Conservation (phyloP, 2,113 vertebrate genomes). For the Petaurus breviceps region DNA sequence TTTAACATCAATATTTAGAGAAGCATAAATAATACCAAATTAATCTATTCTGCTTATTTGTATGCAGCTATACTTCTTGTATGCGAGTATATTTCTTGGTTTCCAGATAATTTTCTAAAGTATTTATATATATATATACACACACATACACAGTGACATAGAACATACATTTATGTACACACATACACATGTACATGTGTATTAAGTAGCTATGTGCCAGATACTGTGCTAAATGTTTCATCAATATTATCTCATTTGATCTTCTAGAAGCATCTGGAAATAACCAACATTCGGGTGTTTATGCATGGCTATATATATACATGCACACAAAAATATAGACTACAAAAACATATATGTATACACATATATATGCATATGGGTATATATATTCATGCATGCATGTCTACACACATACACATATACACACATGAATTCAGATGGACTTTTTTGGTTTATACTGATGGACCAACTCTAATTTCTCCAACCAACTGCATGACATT, state of each 20-base stretch:
- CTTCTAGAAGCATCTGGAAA: too few species aligned
- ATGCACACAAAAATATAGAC: not conserved
- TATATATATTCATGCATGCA: too few species aligned
- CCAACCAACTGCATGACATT: not conserved
- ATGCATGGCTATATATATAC: not conserved
- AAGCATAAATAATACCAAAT: constrained; percentile 35
- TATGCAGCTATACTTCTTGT: constrained; percentile 13
- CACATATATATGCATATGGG: too few species aligned
- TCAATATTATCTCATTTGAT: too few species aligned
- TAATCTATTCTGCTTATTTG: constrained; percentile 60
- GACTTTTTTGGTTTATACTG: not conserved
- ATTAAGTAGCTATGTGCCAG: too few species aligned
- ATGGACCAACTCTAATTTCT: not conserved
- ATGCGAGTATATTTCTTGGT: constrained; percentile 41
- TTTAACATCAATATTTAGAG: constrained; percentile 32
- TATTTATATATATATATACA: not conserved
- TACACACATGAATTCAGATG: not conserved
- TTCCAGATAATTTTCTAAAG: constrained; percentile 37
- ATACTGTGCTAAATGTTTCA: too few species aligned
- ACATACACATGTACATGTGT: not conserved
- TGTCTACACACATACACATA: not conserved
- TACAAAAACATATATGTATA: not conserved
- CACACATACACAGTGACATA: not conserved
- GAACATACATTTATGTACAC: not conserved
- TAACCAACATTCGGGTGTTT: too few species aligned